Evolutionary conservation across 2,113 vertebrate species (phyloP).

Genomic region (Eptesicus fuscus): DNA sequence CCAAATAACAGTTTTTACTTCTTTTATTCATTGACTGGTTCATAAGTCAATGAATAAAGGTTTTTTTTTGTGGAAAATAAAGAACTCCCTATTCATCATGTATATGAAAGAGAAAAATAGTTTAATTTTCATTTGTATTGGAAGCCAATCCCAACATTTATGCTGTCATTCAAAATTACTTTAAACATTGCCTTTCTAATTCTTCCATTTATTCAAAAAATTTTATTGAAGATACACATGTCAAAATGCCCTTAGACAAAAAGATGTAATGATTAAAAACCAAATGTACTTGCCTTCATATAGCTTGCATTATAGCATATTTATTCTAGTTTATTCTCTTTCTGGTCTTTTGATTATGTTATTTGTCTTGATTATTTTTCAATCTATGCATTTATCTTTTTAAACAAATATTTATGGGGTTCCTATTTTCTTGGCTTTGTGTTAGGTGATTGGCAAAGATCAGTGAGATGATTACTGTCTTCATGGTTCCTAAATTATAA

Average conservation of each 20-base stretch:
- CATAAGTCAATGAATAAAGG: not conserved
- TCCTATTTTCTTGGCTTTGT: not conserved
- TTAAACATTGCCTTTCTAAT: not conserved
- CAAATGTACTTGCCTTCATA: not conserved
- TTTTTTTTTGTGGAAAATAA: not conserved
- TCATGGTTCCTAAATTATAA: not conserved
- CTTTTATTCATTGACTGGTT: slow-evolving; percentile 6
- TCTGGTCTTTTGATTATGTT: not conserved
- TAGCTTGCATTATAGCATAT: not conserved
- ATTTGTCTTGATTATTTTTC: not conserved
- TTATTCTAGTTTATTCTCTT: not conserved
- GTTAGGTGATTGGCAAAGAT: not conserved
- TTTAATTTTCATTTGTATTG: not conserved
- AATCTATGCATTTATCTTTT: not conserved
- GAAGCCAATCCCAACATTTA: not conserved
- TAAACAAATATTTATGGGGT: not conserved
- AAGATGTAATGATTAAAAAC: not conserved
- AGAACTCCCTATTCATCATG: not conserved
- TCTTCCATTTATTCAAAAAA: not conserved
- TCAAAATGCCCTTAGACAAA: not conserved
- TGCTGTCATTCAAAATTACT: not conserved
- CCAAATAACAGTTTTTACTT: not conserved
- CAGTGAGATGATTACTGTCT: not conserved
- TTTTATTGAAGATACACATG: not conserved
- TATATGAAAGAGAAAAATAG: not conserved